Evolutionary conservation across 2,888 invertebrate genomes (phyloP).

Genomic region (Ormyrus rosae): DNA sequence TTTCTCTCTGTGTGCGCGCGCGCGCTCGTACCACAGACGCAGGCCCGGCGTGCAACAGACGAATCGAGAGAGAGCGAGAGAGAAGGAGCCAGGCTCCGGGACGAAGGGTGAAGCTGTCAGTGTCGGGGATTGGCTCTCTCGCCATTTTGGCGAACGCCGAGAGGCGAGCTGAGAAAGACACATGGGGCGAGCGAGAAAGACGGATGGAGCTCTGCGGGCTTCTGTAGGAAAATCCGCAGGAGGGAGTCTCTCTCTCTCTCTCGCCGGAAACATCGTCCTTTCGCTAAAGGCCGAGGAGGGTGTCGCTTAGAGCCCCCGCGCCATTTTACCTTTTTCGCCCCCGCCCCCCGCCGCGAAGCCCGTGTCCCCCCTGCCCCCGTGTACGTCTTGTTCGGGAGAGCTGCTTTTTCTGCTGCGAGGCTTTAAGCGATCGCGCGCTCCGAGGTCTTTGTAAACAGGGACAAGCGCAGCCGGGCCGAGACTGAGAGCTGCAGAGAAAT

Average conservation of each 20-base stretch:
- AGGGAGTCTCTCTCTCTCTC: constrained; percentile 12
- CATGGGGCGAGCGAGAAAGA: constrained; percentile 29
- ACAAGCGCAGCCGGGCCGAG: neutral
- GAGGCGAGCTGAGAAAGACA: constrained; percentile 48
- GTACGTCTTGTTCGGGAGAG: too few relatives aligned
- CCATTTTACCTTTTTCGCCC: constrained; percentile 31
- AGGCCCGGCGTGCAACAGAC: constrained; percentile 45
- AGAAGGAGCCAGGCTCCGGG: neutral
- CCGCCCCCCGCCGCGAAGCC: neutral
- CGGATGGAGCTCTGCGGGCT: constrained; percentile 3
- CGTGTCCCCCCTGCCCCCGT: too few relatives aligned
- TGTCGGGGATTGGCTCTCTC: constrained; percentile 64
- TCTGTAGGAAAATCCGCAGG: constrained; percentile 31
- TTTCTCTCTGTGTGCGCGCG: constrained; percentile 12
- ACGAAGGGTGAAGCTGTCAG: constrained; percentile 57
- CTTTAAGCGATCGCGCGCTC: constrained; percentile 19
- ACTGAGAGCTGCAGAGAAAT: constrained; percentile 27
- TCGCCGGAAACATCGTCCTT: constrained; percentile 51
- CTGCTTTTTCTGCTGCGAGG: neutral
- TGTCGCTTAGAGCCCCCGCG: constrained; percentile 19
- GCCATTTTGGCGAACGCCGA: constrained; percentile 73
- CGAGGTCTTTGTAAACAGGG: constrained; percentile 45
- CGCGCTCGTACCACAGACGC: neutral
- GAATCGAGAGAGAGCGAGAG: constrained; percentile 47
- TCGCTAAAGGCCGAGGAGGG: constrained; percentile 33